phyloP scores from a whole-genome alignment of 2,113 vertebrate species.

The Sturnira hondurensis region DNA sequence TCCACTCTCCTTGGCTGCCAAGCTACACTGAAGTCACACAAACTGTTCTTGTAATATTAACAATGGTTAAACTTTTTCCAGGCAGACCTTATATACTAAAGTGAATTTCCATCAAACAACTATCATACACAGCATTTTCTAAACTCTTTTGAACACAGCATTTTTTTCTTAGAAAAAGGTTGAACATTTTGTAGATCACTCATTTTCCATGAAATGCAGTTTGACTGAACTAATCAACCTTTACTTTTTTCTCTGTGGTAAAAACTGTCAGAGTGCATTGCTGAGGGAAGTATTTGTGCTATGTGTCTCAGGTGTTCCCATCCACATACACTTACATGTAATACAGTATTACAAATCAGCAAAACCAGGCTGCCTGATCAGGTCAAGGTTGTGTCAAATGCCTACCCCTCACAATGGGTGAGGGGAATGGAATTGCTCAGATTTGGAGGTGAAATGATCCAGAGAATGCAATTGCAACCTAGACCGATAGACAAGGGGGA shows the following conservation, averaged over 20 bases:
- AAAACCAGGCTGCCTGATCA: not conserved
- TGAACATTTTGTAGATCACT: not conserved
- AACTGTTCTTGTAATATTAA: too few relatives aligned
- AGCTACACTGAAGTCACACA: too few relatives aligned
- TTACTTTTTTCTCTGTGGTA: not conserved
- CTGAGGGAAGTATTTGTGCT: not conserved
- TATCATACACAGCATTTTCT: not conserved
- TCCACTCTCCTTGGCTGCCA: too few relatives aligned
- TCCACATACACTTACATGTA: not conserved
- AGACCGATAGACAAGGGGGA: not conserved
- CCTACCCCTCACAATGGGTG: not conserved
- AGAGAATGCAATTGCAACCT: not conserved
- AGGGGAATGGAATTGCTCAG: not conserved
- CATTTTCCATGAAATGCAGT: not conserved
- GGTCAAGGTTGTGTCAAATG: not conserved
- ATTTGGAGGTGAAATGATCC: not conserved
- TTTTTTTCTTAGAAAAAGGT: not conserved
- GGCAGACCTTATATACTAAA: not conserved
- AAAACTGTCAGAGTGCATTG: not conserved
- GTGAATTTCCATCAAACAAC: not conserved
- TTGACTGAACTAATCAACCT: not conserved
- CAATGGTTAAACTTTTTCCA: too few relatives aligned
- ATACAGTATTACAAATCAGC: not conserved
- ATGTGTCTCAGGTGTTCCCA: not conserved
- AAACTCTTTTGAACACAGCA: not conserved